These are phyloP conservation scores for Peromyscus leucopus DNA, from an alignment of 2,113 vertebrate species.

Conservation along the genomic window DNA sequence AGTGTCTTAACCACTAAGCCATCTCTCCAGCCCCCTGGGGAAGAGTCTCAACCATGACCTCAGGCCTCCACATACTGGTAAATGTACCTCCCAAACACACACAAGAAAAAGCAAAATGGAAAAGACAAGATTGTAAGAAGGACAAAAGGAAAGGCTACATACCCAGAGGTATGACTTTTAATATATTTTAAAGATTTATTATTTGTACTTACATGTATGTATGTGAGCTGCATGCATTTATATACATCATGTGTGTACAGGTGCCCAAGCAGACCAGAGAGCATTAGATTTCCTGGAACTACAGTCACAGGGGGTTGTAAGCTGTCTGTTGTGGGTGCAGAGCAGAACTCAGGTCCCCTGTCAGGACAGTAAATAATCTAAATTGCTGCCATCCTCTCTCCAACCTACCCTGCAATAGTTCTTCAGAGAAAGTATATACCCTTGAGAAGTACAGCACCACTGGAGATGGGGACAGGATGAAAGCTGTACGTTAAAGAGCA, in stretches of 20 bases:
- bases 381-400: not conserved
- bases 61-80: not conserved
- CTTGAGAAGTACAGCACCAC: not conserved
- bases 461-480: not conserved
- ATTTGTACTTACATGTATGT: not conserved
- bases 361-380: not conserved
- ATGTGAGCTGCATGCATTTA: not conserved
- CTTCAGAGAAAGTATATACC: not conserved
- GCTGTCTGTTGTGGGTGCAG: not conserved
- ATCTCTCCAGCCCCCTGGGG: not conserved
- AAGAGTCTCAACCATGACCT: not conserved
- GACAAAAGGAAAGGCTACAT: not conserved
- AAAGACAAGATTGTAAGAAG: not conserved
- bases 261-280: not conserved
- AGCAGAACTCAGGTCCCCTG: not conserved
- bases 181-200: not conserved
- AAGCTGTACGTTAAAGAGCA: not conserved
- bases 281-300: not conserved
- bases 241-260: not conserved
- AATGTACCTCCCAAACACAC: not conserved
- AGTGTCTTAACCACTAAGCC: not conserved
- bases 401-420: not conserved
- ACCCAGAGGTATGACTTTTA: not conserved
- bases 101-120: not conserved
- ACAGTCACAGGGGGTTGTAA: not conserved